Percentiles rank a stretch among this genome's conserved stretches.
phyloP scores from a whole-genome alignment of 2,113 vertebrate genomes.

The Ovis canadensis region DNA sequence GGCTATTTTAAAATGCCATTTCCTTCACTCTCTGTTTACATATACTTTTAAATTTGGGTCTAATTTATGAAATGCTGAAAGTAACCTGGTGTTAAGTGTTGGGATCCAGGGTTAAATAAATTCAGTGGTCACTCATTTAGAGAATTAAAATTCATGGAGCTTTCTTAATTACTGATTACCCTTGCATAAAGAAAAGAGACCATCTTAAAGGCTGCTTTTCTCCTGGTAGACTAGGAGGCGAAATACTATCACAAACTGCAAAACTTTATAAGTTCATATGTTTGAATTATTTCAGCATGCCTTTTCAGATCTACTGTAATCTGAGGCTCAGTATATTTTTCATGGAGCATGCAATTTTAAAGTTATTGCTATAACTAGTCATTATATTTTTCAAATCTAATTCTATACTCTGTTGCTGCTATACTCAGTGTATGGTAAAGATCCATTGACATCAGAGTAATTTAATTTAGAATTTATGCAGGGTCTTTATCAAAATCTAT shows the following conservation, averaged over 20 bases:
- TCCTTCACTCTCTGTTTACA: neutral
- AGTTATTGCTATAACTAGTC: neutral
- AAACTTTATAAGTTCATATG: neutral
- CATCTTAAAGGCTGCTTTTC: neutral
- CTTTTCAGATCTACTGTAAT: neutral
- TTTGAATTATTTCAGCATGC: neutral
- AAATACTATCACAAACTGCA: neutral
- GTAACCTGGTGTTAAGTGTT: neutral
- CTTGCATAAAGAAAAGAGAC: neutral
- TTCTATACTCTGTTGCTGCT: neutral
- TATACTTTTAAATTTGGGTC: neutral
- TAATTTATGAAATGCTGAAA: neutral
- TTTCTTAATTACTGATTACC: neutral
- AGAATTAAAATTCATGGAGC: neutral
- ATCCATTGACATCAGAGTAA: neutral
- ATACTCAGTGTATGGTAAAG: neutral
- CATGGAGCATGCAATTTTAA: neutral
- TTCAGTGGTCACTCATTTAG: neutral
- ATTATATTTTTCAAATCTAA: constrained; percentile 27
- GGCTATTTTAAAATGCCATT: neutral
- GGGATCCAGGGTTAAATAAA: neutral
- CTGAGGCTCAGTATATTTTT: neutral
- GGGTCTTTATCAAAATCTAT: neutral
- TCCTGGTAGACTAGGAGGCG: neutral
- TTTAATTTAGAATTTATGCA: constrained; percentile 7